Conservation (phyloP, 2,888 invertebrate genomes). For the Leptarthrus brevirostris region DNA sequence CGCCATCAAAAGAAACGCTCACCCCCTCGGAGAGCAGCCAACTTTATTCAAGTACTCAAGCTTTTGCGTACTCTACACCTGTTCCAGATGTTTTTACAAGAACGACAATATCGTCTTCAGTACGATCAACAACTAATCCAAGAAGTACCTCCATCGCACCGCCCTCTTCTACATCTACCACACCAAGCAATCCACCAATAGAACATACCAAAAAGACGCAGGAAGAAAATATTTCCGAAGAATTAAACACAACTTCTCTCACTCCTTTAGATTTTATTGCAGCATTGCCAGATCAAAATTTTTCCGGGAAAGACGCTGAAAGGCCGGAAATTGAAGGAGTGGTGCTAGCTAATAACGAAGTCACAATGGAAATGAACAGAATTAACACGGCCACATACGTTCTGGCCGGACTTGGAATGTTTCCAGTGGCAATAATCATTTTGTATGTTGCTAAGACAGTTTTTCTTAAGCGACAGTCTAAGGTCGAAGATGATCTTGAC, state of each 20-base stretch:
- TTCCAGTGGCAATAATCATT: slow-evolving; percentile 72
- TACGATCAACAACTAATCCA: slow-evolving; percentile 63
- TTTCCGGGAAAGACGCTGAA: slow-evolving; percentile 57
- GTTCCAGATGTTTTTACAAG: slow-evolving; percentile 63
- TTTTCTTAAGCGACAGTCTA: slow-evolving; percentile 67
- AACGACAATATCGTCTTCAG: slow-evolving; percentile 69
- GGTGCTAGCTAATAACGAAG: slow-evolving; percentile 67
- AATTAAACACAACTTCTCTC: slow-evolving; percentile 6
- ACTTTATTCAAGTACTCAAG: slow-evolving; percentile 57
- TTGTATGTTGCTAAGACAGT: slow-evolving; percentile 71
- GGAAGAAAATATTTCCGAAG: background rate
- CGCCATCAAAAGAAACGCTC: background rate
- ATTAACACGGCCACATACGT: slow-evolving; percentile 73
- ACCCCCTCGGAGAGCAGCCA: slow-evolving; percentile 53
- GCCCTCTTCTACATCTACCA: slow-evolving; percentile 49
- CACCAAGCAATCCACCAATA: background rate
- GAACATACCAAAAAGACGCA: background rate
- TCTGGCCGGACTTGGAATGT: slow-evolving; percentile 72
- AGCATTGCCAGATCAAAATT: slow-evolving; percentile 19
- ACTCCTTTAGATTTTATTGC: slow-evolving; percentile 24
- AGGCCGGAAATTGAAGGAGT: slow-evolving; percentile 56
- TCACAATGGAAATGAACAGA: slow-evolving; percentile 71
- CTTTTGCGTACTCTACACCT: too few species aligned
- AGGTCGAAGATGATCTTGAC: slow-evolving; percentile 71
- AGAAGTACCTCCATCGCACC: slow-evolving; percentile 48